Evolutionary conservation across 2,797 vertebrate genomes (phyloP), one percentile per base, ranked within the genome.

Genomic region (Distichodus sexfasciatus): DNA sequence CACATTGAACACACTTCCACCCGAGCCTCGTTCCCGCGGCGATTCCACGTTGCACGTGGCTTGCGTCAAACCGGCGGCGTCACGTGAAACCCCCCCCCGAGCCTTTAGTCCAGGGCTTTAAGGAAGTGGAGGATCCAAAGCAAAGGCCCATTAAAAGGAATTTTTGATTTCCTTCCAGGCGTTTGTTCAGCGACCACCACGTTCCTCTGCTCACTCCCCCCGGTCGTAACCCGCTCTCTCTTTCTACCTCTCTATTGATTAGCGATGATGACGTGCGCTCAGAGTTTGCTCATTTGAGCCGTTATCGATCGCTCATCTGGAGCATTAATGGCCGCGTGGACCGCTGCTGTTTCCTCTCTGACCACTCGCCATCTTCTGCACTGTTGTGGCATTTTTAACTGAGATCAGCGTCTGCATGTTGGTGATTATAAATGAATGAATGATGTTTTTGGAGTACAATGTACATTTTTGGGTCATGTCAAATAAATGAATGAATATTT

Each of bases 221-320:
- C 23, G 23, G 43, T 64, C 65, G 60, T 75, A 76, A 59, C 65
- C 65, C 59, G 58, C 70, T 60, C n/a, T n/a, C n/a, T n/a, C n/a
- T n/a, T n/a, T n/a, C n/a, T n/a, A n/a, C n/a, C n/a, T n/a, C 26
- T 19, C 24, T 72, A 79, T 76, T 62, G 81, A 80, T 77, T 77
- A 66, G 26, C 69, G 66, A 74, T 79, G 63, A 78, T 74, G 60
- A n/a, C n/a, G 50, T 53, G 68, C 44, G 50, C 33, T 66, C 41
- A 62, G 73, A 69, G 51, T 79, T 77, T 75, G 62, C 58, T 82
- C 75, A 72, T 72, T 66, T 29, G 53, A 58, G 31, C 73, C 68
- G 31, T 79, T 79, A 84, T 88, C 72, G 76, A 78, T 61, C 40
- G n/a, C 40, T 64, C 61, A 72, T 74, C 68, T 41, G 41, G 66